These are phyloP conservation scores for Prosapia bicincta DNA, from an alignment of 2,888 invertebrate genomes.

Conservation along the genomic window DNA sequence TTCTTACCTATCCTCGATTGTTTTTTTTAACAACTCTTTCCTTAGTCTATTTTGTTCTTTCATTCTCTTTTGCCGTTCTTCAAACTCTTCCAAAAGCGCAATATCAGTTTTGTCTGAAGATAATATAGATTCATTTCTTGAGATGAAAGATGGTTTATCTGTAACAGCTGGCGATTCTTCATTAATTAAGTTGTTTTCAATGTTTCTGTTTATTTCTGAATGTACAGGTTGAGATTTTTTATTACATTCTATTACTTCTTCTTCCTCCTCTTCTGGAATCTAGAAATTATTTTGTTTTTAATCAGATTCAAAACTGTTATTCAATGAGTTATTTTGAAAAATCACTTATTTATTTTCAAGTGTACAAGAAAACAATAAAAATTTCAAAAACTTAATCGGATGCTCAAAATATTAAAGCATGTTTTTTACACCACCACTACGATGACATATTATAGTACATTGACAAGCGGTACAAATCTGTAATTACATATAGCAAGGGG, in stretches of 20 bases:
- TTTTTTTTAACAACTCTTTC: slow-evolving; percentile 67
- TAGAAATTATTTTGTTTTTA: not conserved
- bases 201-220: not conserved
- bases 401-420: no score
- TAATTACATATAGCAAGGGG: no score
- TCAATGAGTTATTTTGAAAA: no score
- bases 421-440: no score
- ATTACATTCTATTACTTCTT: not conserved
- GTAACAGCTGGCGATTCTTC: not conserved
- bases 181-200: not conserved
- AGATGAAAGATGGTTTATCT: not conserved
- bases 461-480: no score
- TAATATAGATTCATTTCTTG: not conserved
- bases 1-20: slow-evolving; percentile 66
- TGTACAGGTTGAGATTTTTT: not conserved
- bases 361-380: no score
- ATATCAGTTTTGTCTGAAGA: not conserved
- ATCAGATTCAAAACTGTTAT: no score
- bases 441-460: no score
- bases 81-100: slow-evolving; percentile 20
- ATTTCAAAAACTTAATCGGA: no score
- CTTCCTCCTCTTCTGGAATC: slow-evolving; percentile 27
- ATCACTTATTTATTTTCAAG: no score
- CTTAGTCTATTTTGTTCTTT: slow-evolving; percentile 77
- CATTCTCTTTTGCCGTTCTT: slow-evolving; percentile 62